Evolutionary conservation across 2,888 invertebrate species (phyloP).

Genomic region (Pyrochroa serraticornis): DNA sequence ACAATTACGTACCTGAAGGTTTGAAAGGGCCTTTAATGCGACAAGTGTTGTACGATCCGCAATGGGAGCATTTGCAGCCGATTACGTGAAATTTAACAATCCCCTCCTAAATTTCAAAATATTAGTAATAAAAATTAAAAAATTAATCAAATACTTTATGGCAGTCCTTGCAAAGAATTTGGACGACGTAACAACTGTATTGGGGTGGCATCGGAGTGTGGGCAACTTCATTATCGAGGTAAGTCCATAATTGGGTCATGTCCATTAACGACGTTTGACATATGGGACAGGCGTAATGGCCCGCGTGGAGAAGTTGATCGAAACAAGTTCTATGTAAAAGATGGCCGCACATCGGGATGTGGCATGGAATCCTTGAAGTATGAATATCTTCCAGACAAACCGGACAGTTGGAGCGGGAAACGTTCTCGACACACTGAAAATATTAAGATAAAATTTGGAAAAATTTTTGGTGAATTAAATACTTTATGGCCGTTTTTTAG

Average conservation of each 20-base stretch:
- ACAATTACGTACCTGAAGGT: constrained; percentile 24
- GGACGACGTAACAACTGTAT: constrained; percentile 78
- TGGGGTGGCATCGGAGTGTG: constrained; percentile 85
- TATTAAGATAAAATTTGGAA: background rate
- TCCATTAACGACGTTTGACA: constrained; percentile 88
- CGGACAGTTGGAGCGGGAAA: constrained; percentile 86
- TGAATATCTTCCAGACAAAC: constrained; percentile 91
- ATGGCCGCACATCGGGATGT: constrained; percentile 90
- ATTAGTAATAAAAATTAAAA: background rate
- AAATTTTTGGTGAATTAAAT: background rate
- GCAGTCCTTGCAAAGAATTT: constrained; percentile 90
- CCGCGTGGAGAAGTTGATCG: constrained; percentile 75
- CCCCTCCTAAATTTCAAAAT: constrained; percentile 67
- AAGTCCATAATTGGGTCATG: constrained; percentile 84
- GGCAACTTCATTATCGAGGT: constrained; percentile 81
- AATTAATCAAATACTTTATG: constrained; percentile 70
- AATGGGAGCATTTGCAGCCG: constrained; percentile 83
- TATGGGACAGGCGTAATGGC: constrained; percentile 87
- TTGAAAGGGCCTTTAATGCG: constrained; percentile 69
- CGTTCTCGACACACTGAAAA: constrained; percentile 85
- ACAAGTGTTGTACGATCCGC: constrained; percentile 92
- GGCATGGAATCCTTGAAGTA: constrained; percentile 86
- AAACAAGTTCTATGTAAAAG: constrained; percentile 85
- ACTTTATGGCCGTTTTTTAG: constrained; percentile 78
- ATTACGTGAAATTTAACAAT: constrained; percentile 86